Conservation (phyloP, 92 coral and sea anemone genomes). For the Paragorgia papillata region DNA sequence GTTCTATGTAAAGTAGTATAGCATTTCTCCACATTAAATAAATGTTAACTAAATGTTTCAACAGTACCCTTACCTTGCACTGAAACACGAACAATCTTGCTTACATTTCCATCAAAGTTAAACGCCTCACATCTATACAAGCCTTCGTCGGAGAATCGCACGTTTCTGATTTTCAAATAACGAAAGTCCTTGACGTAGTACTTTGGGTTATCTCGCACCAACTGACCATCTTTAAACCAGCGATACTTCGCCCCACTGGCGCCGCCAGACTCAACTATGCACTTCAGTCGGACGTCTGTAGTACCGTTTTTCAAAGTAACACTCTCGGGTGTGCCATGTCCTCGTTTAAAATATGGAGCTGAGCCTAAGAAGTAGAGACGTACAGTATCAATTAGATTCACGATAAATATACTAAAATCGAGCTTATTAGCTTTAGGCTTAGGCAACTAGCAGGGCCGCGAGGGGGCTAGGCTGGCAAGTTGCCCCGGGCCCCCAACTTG, state of each 20-base stretch:
- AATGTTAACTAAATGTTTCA: no score
- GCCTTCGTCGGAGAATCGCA: not conserved
- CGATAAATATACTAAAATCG: not conserved
- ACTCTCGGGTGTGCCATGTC: not conserved
- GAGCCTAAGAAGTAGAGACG: not conserved
- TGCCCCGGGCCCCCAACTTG: no score
- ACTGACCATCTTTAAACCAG: not conserved
- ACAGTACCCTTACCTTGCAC: not conserved
- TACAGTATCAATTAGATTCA: no score
- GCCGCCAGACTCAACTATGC: not conserved
- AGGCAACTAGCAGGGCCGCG: no score
- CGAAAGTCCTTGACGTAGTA: not conserved
- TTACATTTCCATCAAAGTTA: not conserved
- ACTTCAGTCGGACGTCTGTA: not conserved
- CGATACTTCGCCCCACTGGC: not conserved
- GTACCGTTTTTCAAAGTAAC: not conserved
- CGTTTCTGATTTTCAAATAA: constrained; percentile 8
- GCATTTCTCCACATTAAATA: no score
- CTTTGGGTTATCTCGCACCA: not conserved
- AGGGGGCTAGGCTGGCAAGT: no score
- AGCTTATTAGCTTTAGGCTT: no score
- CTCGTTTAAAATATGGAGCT: constrained; percentile 4
- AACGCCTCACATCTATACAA: constrained; percentile 5
- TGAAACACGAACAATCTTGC: constrained; percentile 1
- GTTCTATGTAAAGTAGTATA: no score